Percentiles rank a stretch among this genome's conserved stretches.
phyloP scores from a whole-genome alignment of 2,113 vertebrate species.

The Carassius auratus region DNA sequence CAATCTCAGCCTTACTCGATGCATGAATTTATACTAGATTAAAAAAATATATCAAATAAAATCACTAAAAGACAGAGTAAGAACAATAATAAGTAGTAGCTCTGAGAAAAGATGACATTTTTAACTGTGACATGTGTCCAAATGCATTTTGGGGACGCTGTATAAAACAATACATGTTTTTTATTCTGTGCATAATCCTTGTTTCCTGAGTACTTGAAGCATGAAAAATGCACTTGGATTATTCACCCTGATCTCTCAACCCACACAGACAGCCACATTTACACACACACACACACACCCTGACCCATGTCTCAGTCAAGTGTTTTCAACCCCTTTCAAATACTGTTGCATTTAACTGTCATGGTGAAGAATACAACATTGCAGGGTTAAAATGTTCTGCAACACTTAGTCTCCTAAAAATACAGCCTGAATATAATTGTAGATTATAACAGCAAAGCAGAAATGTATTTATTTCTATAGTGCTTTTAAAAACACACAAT shows the following conservation, averaged over 20 bases:
- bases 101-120: too few relatives aligned
- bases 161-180: neutral
- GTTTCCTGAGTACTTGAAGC: neutral
- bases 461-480: neutral
- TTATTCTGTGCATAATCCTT: neutral
- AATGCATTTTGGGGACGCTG: neutral
- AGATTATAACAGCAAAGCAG: neutral
- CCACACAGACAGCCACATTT: neutral
- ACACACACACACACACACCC: neutral
- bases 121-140: neutral
- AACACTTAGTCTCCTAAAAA: neutral
- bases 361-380: neutral
- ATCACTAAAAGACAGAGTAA: too few relatives aligned
- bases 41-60: too few relatives aligned
- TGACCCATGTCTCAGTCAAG: constrained; percentile 23
- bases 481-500: neutral
- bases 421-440: neutral
- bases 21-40: too few relatives aligned
- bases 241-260: neutral
- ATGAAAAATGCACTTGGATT: neutral
- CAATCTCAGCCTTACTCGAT: too few relatives aligned
- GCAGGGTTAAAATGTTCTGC: neutral
- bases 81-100: too few relatives aligned
- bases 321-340: neutral
- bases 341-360: neutral